These are phyloP conservation scores for Acromyrmex charruanus DNA, from an alignment of 1,140 invertebrate genomes.

Conservation along the genomic window DNA sequence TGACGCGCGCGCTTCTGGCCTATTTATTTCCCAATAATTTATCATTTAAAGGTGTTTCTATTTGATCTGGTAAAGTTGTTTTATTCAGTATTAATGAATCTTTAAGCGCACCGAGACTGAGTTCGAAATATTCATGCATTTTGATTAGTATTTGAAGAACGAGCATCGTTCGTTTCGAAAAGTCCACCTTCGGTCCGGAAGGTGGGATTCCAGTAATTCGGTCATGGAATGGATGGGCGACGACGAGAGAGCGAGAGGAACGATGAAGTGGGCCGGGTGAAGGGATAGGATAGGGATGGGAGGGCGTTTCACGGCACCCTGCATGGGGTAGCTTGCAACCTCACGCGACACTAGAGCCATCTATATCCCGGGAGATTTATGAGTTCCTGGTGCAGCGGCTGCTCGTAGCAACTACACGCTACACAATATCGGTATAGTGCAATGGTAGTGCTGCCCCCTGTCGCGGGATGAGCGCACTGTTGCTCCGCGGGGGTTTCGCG, in stretches of 20 bases:
- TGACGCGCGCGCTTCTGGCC: neutral
- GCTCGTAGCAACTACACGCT: slow-evolving; percentile 83
- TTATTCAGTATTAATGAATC: slow-evolving; percentile 30
- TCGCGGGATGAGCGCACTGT: slow-evolving; percentile 83
- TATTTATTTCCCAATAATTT: slow-evolving; percentile 9
- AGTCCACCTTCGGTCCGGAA: slow-evolving; percentile 76
- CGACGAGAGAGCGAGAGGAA: slow-evolving; percentile 37
- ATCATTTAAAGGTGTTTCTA: neutral
- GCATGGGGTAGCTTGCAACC: slow-evolving; percentile 86
- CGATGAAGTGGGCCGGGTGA: slow-evolving; percentile 71
- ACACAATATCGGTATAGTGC: slow-evolving; percentile 81
- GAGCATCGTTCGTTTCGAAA: slow-evolving; percentile 38
- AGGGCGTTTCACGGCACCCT: slow-evolving; percentile 84
- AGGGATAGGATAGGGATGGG: slow-evolving; percentile 77
- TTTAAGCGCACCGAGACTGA: neutral
- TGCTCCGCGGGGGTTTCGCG: slow-evolving; percentile 86
- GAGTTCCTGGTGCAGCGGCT: slow-evolving; percentile 85
- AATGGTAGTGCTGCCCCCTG: slow-evolving; percentile 83
- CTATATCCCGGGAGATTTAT: slow-evolving; percentile 86
- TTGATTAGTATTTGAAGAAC: slow-evolving; percentile 54
- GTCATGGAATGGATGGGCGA: slow-evolving; percentile 76
- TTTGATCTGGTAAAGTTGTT: neutral
- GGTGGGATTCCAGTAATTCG: slow-evolving; percentile 85
- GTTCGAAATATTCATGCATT: slow-evolving; percentile 42
- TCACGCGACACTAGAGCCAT: slow-evolving; percentile 86